Evolutionary conservation across 53 echinoderm and acorn worm genomes (phyloP), one percentile per base, ranked within the genome.

Genomic region (Crossaster papposus): DNA sequence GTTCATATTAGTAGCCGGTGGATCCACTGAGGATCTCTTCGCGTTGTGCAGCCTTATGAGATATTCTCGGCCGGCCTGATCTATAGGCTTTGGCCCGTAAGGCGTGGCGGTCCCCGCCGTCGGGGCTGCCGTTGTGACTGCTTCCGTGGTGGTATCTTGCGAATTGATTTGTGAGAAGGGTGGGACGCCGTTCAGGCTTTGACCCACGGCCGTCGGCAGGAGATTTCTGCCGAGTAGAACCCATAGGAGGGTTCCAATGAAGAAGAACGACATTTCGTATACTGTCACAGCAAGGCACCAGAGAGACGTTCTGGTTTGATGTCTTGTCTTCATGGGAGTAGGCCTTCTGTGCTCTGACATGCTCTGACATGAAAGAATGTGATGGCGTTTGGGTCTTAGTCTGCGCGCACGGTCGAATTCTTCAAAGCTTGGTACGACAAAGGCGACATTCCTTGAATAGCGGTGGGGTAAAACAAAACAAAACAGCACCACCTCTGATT

Each of bases 1-100:
- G 65, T 91, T 91, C 93, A 93, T 93, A 31, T 93, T 63, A 7
- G 91, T 71, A 2, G 93, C 82, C 13, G 88, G 51, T 31, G 93
- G 93, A 34, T 80, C 54, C 23, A 93, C 93, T 3, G 54, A 26
- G 34, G 91, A 53, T 78, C 93, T 63, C 10, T 88, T 88, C 4
- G 28, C 70, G 34, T 93, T 93, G 35, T 91, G 88, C 33, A 65
- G 64, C 37, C 64, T 50, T 11, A 91, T 32, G 1, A 93, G 86
- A 23, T 24, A 20, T 32, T 38, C 32, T 26, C 77, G 81, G 22
- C 36, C 81, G 51, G 36, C 64, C 26, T 35, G 28, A 30, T 88
- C 62, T 44, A 75, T 62, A 2, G 89, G 53, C 12, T 52, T 34
- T 30, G 92, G 91, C 58, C 77, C 91, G 18, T 77, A 76, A 35